Evolutionary conservation across 2,113 vertebrate genomes (phyloP).

Genomic region (Pycnonotus jocosus): DNA sequence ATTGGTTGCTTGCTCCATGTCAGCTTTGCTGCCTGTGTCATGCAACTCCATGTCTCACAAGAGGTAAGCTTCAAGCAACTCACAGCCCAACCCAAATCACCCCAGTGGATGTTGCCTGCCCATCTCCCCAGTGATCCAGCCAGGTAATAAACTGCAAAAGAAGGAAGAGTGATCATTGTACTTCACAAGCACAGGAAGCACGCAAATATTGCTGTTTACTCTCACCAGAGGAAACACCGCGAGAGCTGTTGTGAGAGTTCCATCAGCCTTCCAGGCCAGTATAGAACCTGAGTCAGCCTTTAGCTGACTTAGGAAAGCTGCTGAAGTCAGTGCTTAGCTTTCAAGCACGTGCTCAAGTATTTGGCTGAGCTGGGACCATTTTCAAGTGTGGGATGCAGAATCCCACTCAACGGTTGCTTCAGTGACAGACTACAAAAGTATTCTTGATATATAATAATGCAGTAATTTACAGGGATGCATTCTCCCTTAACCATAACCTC

Average conservation of each 20-base stretch:
- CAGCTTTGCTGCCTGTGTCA: not conserved
- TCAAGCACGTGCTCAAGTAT: not conserved
- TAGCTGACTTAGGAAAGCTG: not conserved
- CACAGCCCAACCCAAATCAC: not conserved
- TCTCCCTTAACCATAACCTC: slow-evolving; percentile 10
- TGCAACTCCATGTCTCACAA: not conserved
- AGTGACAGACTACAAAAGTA: slow-evolving; percentile 12
- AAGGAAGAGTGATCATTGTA: not conserved
- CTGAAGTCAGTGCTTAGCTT: not conserved
- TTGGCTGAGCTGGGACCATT: not conserved
- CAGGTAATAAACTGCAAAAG: not conserved
- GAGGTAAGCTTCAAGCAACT: rapidly evolving
- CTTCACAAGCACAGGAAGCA: not conserved
- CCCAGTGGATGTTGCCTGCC: not conserved
- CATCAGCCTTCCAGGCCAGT: not conserved
- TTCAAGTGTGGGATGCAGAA: slow-evolving; percentile 16
- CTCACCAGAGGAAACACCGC: not conserved
- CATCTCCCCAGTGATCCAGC: not conserved
- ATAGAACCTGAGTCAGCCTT: not conserved
- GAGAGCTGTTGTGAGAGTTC: not conserved
- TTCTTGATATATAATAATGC: not conserved
- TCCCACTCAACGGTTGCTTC: not conserved
- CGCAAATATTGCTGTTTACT: not conserved
- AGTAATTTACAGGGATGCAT: not conserved
- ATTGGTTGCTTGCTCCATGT: not conserved